Base-by-base conservation (phyloP, 2,797 vertebrate genomes). In the Enteromius radiatus region DNA sequence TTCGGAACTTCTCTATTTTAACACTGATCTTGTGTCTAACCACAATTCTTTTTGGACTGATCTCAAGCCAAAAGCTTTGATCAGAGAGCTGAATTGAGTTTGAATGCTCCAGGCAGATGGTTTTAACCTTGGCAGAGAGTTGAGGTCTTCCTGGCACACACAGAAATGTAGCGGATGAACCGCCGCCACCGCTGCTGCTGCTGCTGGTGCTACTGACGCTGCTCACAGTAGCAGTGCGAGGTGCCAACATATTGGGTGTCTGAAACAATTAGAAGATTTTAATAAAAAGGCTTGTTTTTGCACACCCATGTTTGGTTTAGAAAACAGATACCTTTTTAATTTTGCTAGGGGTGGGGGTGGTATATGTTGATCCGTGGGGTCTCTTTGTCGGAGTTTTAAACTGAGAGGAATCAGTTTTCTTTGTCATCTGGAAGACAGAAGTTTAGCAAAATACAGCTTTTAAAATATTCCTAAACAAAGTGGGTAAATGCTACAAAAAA, bases 361-460 rank as follows among this genome's bases (percentile, higher is more conserved):
- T 69, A 33, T 49, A 87, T 4, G 41, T 41, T 9, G 65, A 15
- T 31, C 84, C 87, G 0, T 80, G 83, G 14, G 89, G 21, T 52
- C 91, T 87, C 67, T 91, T 91, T 19, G 78, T 87, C 0, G 91
- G 91, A 9, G 90, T 90, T 85, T 90, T 91, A 74, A 89, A 89
- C 7, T 15, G 76, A 47, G 84, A 68, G 23, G 11, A 73, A 8
- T 91, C 88, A 0, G 67, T 56, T 82, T 91, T 91, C 84, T 90
- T 91, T 7, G 80, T 84, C 73, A 89, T 85, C 89, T 90, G 84
- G 5, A 87, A 86, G 26, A 52, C n/a, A 87, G 9, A 2, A 38
- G 15, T 17, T 49, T 21, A 59, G 14, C 14, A n/a, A 26, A 75
- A 56, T 31, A 31, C 21, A 71, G 5, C 43, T 5, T 28, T 47